Base-by-base conservation (phyloP, 2,113 vertebrate genomes). In the Sitta europaea region DNA sequence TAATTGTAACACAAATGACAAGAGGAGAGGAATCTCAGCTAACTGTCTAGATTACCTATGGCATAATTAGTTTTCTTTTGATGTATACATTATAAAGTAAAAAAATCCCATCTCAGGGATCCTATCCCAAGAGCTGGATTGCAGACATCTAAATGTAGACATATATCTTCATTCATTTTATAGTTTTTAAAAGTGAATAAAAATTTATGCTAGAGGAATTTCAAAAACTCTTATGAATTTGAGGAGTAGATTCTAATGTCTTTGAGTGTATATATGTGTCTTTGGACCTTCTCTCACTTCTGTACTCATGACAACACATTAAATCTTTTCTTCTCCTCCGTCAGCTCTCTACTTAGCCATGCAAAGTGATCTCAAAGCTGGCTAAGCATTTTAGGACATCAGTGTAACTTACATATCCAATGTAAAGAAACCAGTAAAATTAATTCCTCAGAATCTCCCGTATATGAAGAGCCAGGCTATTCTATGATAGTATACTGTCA, bases 201-300 rank as follows among this genome's bases (percentile, higher is more conserved):
- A 83, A 88, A 38, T 5, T 57, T 59, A 35, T 48, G 3, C 15
- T 19, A 51, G 6, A 29, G 9, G 11, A 75, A 88, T 18, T 62
- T 29, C 6, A 86, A 58, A 94, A 78, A 18, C 9, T 67, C 5
- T 12, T 47, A 36, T 47, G 31, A 2, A 36, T 53, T 90, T 74
- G 28, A 71, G 14, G 16, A 74, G 10, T 9, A 33, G 33, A 48
- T 80, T 84, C n/a, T 33, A 53, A 67, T 62, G 3, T 59, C 4
- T 47, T 16, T 58, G 8, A 12, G 6, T 25, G 11, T 18, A 1
- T 31, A 4, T 31, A 3, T 24, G 5, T 12, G 3, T 40, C 6
- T 54, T 51, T 55, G 31, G 5, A 75, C 5, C n/a, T n/a, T n/a
- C n/a, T n/a, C 2, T n/a, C 8, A 20, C 2, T 58, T 23, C 11